Evolutionary conservation across 1,140 invertebrate species (phyloP), one percentile per base, ranked within the genome.

Genomic region (Achatina immaculata): DNA sequence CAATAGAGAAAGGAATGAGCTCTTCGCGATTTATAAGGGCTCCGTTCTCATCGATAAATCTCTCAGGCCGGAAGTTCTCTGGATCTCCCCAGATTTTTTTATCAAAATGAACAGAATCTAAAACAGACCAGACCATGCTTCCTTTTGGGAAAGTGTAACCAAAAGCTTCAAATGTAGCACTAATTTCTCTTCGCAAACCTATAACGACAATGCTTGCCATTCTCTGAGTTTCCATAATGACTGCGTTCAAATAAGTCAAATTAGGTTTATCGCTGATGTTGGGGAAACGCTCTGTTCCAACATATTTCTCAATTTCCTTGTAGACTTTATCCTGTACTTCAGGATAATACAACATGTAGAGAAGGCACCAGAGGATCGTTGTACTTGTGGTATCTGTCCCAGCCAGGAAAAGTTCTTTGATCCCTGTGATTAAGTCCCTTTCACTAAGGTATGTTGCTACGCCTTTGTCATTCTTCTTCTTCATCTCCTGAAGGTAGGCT

Each of bases 321-420:
- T 21, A 66, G 7, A 66, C 21, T 34, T 66, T 66, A 3, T 66
- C 36, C 36, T 66, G 65, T 94, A 95, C 93, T 1, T 94, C 91
- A 24, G 94, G 94, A 91, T 96, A 89, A 19, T 93, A 89, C 0
- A 95, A 94, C 93, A 98, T 94, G 83, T 95, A 95, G 4, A 98
- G 91, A 24, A 97, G 90, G 83, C 96, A 95, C 97, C 97, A 99
- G 31, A 94, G 93, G 16, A 98, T 88, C 0, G 96, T 96, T 0
- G 95, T 94, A 40, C 96, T 91, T 0, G 96, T 95, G 0, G 97
- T 98, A 87, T 98, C 97, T 28, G 95, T 93, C 0, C 96, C 96
- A 42, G 96, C 96, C 0, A 96, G 96, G 86, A 96, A 96, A 78
- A 98, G 92, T 90, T 98, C 96, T 40, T 66, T 48, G 21, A 88